phyloP scores from a whole-genome alignment of 1,140 invertebrate species.

The Goniozus legneri region DNA sequence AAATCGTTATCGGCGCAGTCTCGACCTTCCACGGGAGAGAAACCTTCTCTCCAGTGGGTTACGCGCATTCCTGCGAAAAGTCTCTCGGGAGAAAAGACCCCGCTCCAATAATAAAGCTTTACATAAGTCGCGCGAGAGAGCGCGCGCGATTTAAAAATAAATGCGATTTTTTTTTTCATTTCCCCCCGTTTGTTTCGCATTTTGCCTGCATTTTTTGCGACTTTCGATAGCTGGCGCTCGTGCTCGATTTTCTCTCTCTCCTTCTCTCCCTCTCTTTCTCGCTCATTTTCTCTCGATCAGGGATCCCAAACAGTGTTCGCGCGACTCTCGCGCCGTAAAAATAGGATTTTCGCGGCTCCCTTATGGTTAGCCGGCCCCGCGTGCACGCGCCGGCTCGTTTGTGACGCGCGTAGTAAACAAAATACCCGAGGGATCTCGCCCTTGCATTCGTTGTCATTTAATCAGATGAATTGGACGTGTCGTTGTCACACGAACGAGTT shows the following conservation, averaged over 20 bases:
- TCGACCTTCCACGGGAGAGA: no score
- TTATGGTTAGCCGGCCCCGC: slow-evolving; percentile 26
- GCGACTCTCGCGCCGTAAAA: slow-evolving; percentile 24
- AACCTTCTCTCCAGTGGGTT: slow-evolving; percentile 3
- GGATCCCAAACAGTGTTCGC: slow-evolving; percentile 27
- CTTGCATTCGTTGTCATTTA: no score
- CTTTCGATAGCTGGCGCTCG: neutral
- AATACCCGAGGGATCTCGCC: slow-evolving; percentile 26
- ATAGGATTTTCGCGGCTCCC: slow-evolving; percentile 36
- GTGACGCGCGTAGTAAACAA: slow-evolving; percentile 30
- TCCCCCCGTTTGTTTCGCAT: slow-evolving; percentile 1
- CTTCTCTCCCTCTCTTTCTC: slow-evolving; percentile 1
- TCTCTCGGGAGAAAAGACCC: no score
- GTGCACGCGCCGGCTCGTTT: no score
- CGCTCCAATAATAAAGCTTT: no score
- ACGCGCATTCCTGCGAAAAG: neutral
- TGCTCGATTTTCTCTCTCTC: neutral
- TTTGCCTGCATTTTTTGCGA: slow-evolving; percentile 3
- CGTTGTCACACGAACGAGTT: no score
- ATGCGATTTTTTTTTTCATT: no score
- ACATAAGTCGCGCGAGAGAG: no score
- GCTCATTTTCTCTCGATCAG: slow-evolving; percentile 5
- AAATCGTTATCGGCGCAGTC: no score
- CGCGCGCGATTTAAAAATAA: no score
- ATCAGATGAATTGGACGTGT: no score